Percentiles rank a stretch among this genome's conserved stretches.
phyloP scores from a whole-genome alignment of 2,888 invertebrate genomes.

The Ctena decussata region DNA sequence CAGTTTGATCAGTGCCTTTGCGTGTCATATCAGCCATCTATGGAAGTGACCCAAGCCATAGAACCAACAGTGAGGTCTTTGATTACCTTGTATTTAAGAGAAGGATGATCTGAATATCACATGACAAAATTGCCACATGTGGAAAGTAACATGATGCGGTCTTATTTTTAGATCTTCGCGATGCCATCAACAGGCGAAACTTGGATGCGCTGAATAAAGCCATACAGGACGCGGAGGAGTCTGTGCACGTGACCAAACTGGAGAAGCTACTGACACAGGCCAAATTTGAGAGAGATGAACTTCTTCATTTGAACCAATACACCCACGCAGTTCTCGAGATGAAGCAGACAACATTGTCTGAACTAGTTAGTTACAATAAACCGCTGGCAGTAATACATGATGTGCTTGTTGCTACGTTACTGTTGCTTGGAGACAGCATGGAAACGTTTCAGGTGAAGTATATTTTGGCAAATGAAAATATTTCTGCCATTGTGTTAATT shows the following conservation, averaged over 20 bases:
- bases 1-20: too few species aligned
- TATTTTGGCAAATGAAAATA: too few species aligned
- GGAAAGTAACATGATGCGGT: too few species aligned
- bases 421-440: slow-evolving; percentile 44
- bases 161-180: slow-evolving; percentile 52
- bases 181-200: slow-evolving; percentile 54
- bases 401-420: slow-evolving; percentile 51
- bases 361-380: slow-evolving; percentile 40
- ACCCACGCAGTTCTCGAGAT: slow-evolving; percentile 55
- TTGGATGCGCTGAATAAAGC: slow-evolving; percentile 44
- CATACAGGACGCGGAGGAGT: slow-evolving; percentile 45
- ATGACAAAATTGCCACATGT: too few species aligned
- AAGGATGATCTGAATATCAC: too few species aligned
- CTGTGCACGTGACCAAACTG: slow-evolving; percentile 33
- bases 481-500: too few species aligned
- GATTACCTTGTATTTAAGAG: too few species aligned
- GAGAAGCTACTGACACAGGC: slow-evolving; percentile 37
- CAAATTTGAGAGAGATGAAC: slow-evolving; percentile 32
- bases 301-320: slow-evolving; percentile 27
- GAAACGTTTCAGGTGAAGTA: neutral
- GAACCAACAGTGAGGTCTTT: too few species aligned
- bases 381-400: slow-evolving; percentile 43
- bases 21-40: too few species aligned
- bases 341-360: slow-evolving; percentile 57
- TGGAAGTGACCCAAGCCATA: too few species aligned